phyloP scores from a whole-genome alignment of 2,113 vertebrate genomes.

The Maccullochella peelii region DNA sequence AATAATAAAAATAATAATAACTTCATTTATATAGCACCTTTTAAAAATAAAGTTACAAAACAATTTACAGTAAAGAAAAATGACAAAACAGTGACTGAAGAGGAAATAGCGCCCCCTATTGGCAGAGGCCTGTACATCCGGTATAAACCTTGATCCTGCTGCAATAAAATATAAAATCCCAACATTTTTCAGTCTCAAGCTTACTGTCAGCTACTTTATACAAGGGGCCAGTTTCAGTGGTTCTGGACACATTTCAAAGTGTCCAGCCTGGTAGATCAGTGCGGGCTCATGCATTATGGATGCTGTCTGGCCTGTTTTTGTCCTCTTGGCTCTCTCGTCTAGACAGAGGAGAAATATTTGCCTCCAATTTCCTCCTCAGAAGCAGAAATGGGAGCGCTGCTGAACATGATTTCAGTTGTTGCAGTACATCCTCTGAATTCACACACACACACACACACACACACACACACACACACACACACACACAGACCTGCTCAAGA shows the following conservation, averaged over 20 bases:
- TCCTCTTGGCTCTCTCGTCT: not conserved
- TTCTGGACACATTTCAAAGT: not conserved
- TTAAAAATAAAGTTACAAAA: not conserved
- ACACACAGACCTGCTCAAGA: not conserved
- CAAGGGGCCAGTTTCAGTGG: not conserved
- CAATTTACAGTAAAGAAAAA: not conserved
- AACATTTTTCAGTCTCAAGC: not conserved
- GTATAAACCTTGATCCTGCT: not conserved
- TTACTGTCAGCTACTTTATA: not conserved
- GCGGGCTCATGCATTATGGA: constrained; percentile 29
- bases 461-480: no score
- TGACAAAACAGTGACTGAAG: not conserved
- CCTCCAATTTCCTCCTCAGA: constrained; percentile 14
- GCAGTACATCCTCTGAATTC: not conserved
- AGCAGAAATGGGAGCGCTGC: not conserved
- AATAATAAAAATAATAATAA: not conserved
- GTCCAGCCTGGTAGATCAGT: not conserved
- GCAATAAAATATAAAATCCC: not conserved
- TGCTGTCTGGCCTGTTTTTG: not conserved
- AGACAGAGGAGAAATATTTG: constrained; percentile 27
- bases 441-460: no score
- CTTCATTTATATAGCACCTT: not conserved
- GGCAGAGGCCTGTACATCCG: not conserved
- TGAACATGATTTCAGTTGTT: not conserved
- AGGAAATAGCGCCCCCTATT: not conserved